Conservation (phyloP, 2,113 vertebrate species). For the Channa maculata region DNA sequence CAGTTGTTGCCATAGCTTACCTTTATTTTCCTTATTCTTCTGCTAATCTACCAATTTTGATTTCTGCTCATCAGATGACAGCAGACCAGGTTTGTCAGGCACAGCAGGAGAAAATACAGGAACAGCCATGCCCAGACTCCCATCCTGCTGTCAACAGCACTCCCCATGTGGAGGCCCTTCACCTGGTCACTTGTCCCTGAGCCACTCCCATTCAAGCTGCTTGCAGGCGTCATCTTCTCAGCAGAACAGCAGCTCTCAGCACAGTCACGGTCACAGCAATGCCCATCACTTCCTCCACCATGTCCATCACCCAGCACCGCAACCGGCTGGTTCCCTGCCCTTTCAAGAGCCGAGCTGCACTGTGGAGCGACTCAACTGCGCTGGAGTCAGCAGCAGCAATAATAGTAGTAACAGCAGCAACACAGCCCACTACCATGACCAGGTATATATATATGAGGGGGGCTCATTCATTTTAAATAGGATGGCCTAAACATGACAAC, state of each 20-base stretch:
- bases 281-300: slow-evolving; percentile 91
- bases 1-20: neutral
- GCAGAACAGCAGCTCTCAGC: slow-evolving; percentile 86
- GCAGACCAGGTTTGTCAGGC: slow-evolving; percentile 86
- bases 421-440: slow-evolving; percentile 84
- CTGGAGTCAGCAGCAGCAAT: slow-evolving; percentile 83
- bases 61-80: slow-evolving; percentile 83
- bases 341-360: slow-evolving; percentile 92
- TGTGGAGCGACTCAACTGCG: slow-evolving; percentile 91
- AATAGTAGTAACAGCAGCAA: slow-evolving; percentile 75
- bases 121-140: slow-evolving; percentile 93
- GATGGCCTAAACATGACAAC: no score
- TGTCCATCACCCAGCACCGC: slow-evolving; percentile 87
- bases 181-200: slow-evolving; percentile 88
- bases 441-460: slow-evolving; percentile 53
- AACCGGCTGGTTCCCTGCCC: slow-evolving; percentile 85
- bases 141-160: slow-evolving; percentile 97
- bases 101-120: slow-evolving; percentile 85
- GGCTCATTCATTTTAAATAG: no score
- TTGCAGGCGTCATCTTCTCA: slow-evolving; percentile 88
- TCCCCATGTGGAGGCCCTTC: slow-evolving; percentile 93
- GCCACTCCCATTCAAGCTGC: slow-evolving; percentile 91
- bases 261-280: slow-evolving; percentile 83
- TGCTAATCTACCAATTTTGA: neutral
- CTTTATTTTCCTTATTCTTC: neutral